Conservation (phyloP, 2,113 vertebrate genomes). For the Elanus axillaris region DNA sequence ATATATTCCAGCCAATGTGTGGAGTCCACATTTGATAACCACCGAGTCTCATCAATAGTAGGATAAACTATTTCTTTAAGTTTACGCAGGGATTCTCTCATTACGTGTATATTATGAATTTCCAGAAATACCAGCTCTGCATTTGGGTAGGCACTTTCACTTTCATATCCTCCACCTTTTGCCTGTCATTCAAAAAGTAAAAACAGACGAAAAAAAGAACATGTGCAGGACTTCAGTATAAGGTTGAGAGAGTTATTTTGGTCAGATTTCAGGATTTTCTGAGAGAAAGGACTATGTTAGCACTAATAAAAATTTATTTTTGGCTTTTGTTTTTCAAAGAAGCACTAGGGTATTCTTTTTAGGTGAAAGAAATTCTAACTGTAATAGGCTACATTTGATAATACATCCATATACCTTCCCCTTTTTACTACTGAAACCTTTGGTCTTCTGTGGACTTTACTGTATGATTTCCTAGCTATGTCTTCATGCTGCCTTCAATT, state of each 20-base stretch:
- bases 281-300: background rate
- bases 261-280: background rate
- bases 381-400: background rate
- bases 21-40: slow-evolving; percentile 88
- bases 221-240: background rate
- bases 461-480: background rate
- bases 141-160: slow-evolving; percentile 88
- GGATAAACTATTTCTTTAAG: slow-evolving; percentile 93
- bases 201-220: background rate
- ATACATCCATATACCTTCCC: background rate
- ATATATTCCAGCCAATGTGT: slow-evolving; percentile 97
- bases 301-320: background rate
- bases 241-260: background rate
- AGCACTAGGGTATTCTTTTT: background rate
- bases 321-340: background rate
- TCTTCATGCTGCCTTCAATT: background rate
- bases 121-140: slow-evolving; percentile 91
- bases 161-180: slow-evolving; percentile 94
- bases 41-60: slow-evolving; percentile 86
- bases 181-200: slow-evolving; percentile 72
- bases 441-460: background rate
- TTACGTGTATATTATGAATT: slow-evolving; percentile 97
- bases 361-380: background rate
- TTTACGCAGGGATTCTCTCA: slow-evolving; percentile 94
- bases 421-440: background rate